Evolutionary conservation across 2,113 vertebrate genomes (phyloP), one percentile per base, ranked within the genome.

Genomic region (Leucoraja erinaceus): DNA sequence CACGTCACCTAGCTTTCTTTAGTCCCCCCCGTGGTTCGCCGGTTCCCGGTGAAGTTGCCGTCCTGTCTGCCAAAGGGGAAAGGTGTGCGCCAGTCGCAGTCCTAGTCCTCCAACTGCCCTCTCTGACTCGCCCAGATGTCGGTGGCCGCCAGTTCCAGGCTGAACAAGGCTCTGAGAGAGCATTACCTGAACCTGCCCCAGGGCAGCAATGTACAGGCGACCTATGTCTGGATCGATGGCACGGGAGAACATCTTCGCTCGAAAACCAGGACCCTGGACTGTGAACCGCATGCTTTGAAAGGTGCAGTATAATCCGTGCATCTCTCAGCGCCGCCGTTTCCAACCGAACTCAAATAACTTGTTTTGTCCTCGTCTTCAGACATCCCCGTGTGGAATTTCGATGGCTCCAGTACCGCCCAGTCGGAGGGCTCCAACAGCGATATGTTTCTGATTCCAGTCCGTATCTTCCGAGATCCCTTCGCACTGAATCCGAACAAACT

Each of bases 201-300:
- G 93, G 96, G 95, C 0, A 93, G 90, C 0, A 93, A 81, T 92
- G 96, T 96, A 16, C 95, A 96, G 95, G 96, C 97, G 92, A 98
- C 97, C 16, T 98, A 97, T 56, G 95, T 97, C 25, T 98, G 97
- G 97, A 96, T 97, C 8, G 97, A 98, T 0, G 97, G 97, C 81
- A 97, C 94, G 0, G 97, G 97, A 0, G 96, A 96, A 90, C 95
- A 95, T 0, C 95, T 97, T 18, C 96, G 97, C 59, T 96, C 96
- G 93, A 97, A 96, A 94, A 96, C 95, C 94, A 96, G 95, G 94
- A 97, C 97, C 47, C 94, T 98, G 68, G 94, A 96, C 0, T 68
- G n/a, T 6, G 97, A 97, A 93, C 97, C 97, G 5, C 95, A 95
- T 33, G 93, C 94, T 93, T 11, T 96, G 0, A 93, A 96, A 94